Base-by-base conservation (phyloP, 2,113 vertebrate genomes). In the Gopherus evgoodei region DNA sequence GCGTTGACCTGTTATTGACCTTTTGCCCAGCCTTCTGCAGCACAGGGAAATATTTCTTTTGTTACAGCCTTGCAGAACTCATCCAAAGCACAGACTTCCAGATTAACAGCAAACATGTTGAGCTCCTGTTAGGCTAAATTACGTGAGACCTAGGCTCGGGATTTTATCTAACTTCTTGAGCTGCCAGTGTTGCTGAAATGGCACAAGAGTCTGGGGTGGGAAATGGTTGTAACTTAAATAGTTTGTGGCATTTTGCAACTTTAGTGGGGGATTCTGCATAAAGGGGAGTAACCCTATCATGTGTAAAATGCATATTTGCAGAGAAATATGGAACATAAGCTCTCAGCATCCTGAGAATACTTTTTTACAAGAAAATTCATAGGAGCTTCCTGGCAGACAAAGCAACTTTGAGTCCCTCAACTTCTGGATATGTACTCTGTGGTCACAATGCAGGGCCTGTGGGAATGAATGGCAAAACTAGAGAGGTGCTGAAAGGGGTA, bases 1-100 rank as follows among this genome's bases (percentile, higher is more conserved):
- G 84, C 54, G 1, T 49, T 98, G 98, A 98, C 98, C 98, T 95
- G 97, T 89, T 94, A 92, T 0, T 98, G 98, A 98, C 98, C 98
- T 95, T 95, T 92, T 72, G 19, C 91, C 93, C 92, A 92, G 93
- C 89, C 93, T 52, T 88, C 93, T 87, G 59, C 86, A 56, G 80
- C 22, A 83, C 96, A 98, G 96, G 95, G 97, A 97, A 97, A 98
- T 96, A 97, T 97, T 98, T 96, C 87, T 97, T 96, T 97, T 97
- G 95, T 97, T 93, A 89, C 78, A 62, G 90, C 84, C 85, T 86
- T 88, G 90, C 50, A 96, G 92, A 96, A 84, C 87, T 96, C 93
- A 94, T 93, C 95, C 91, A 56, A 80, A 84, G 81, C 49, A 91
- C 90, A 86, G 87, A 96, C 82, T 2, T 76, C 88, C 89, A 42